Evolutionary conservation across 2,113 vertebrate species (phyloP).

Genomic region (Stigmatopora argus): DNA sequence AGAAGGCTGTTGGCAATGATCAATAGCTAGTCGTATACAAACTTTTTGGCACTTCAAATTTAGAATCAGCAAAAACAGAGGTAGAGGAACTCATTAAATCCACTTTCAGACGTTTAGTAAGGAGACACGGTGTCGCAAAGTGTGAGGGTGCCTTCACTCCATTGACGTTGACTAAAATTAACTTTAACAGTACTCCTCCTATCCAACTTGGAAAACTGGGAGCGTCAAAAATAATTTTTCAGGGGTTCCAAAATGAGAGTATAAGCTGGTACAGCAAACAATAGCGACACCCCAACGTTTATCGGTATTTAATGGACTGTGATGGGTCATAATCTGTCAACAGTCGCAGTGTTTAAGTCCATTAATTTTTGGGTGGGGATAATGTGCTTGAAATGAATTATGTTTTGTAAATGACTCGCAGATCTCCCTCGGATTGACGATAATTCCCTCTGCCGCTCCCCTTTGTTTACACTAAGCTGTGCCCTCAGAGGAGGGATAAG

Average conservation of each 20-base stretch:
- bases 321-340: slow-evolving; percentile 40
- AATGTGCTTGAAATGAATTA: slow-evolving; percentile 61
- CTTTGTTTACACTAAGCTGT: slow-evolving; percentile 70
- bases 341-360: slow-evolving; percentile 49
- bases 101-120: too few species aligned
- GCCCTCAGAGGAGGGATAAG: slow-evolving; percentile 65
- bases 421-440: slow-evolving; percentile 59
- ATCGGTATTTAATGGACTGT: slow-evolving; percentile 32
- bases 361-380: slow-evolving; percentile 53
- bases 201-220: background rate
- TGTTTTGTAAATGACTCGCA: slow-evolving; percentile 60
- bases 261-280: slow-evolving; percentile 12
- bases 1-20: too few species aligned
- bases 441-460: slow-evolving; percentile 63
- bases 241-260: background rate
- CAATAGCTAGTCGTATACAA: too few species aligned
- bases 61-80: too few species aligned
- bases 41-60: too few species aligned
- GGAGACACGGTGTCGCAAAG: too few species aligned
- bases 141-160: too few species aligned
- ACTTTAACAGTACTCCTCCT: background rate
- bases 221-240: background rate
- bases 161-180: too few species aligned
- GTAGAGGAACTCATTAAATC: too few species aligned
- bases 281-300: slow-evolving; percentile 19